A percentile compares a stretch with the other conserved stretches of the same genome.
Evolutionary conservation across 2,113 vertebrate genomes (phyloP).

Genomic region (Prinia subflava): DNA sequence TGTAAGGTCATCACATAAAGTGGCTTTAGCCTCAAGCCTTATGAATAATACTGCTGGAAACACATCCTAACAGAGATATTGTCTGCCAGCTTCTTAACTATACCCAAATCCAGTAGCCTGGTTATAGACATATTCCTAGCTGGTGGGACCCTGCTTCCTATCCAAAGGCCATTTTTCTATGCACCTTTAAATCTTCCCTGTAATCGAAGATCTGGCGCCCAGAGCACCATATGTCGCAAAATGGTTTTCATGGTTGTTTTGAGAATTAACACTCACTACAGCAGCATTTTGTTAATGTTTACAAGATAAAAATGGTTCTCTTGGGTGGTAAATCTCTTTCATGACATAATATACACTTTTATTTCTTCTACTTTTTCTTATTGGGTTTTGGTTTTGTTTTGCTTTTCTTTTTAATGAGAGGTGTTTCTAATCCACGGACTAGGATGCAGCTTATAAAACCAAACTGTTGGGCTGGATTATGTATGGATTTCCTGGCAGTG

Average conservation of each 20-base stretch:
- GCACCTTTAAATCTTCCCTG: neutral
- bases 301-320: neutral
- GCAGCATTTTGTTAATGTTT: constrained; percentile 8
- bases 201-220: neutral
- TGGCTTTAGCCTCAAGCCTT: neutral
- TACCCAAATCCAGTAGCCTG: neutral
- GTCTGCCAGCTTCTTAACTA: neutral
- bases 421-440: neutral
- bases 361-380: neutral
- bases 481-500: constrained; percentile 28
- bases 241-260: neutral
- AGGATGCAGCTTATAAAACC: neutral
- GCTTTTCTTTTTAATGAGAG: neutral
- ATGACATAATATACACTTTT: neutral
- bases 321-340: neutral
- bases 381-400: neutral
- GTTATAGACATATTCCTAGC: neutral
- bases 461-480: neutral
- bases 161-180: neutral
- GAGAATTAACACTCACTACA: neutral
- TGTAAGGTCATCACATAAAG: neutral
- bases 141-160: neutral
- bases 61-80: neutral
- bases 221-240: neutral
- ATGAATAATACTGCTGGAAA: neutral